Evolutionary conservation across 2,113 vertebrate genomes (phyloP).

Genomic region (Syngnathoides biaculeatus): DNA sequence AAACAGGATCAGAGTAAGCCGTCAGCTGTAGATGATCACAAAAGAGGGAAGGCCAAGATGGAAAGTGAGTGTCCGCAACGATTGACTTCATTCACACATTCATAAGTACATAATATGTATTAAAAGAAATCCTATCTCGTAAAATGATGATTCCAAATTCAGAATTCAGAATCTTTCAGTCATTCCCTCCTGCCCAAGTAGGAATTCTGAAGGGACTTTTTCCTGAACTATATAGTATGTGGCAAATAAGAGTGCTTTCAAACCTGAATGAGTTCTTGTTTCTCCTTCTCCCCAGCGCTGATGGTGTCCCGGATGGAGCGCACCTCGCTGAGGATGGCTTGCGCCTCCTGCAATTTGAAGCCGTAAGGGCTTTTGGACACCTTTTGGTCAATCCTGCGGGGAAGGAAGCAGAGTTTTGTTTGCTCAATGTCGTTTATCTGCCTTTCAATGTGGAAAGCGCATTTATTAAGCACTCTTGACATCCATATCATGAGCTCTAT

Average conservation of each 20-base stretch:
- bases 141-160: background rate
- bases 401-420: background rate
- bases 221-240: background rate
- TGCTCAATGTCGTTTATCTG: background rate
- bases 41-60: background rate
- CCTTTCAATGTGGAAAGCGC: too few relatives aligned
- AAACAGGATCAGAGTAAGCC: conserved; percentile 4
- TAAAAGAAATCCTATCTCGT: too few relatives aligned
- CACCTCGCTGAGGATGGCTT: conserved; percentile 92
- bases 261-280: conserved; percentile 95
- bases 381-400: conserved; percentile 89
- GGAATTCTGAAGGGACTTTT: background rate
- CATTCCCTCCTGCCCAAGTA: background rate
- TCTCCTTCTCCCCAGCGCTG: conserved; percentile 92
- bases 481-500: too few relatives aligned
- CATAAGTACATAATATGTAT: background rate
- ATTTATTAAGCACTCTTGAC: too few relatives aligned
- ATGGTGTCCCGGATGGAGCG: conserved; percentile 93
- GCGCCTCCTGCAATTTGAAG: conserved; percentile 91
- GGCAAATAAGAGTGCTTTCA: background rate
- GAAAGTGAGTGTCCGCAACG: conserved; percentile 2
- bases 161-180: background rate
- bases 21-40: conserved; percentile 48
- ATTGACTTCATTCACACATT: background rate
- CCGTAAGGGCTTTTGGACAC: conserved; percentile 84